Base-by-base conservation (phyloP, 2,888 invertebrate species). In the Masnerella sp. region DNA sequence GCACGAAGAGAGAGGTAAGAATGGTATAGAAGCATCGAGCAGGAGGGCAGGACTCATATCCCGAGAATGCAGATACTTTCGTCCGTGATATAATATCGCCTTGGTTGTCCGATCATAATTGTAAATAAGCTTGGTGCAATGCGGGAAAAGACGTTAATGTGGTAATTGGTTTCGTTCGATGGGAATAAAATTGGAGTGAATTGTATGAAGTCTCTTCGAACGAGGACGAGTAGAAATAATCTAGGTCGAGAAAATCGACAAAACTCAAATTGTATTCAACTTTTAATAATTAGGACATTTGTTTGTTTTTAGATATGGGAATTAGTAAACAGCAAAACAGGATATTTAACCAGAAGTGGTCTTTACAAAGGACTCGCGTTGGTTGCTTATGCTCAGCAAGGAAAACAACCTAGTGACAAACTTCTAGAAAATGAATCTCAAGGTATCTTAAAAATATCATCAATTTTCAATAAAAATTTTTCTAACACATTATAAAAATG, bases 331-430 rank as follows among this genome's bases (percentile, higher is more conserved):
- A 88, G 89, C 61, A 87, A 88, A 52, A 87, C 89, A 68, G 89
- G 89, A 15, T 85, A 87, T 62, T 84, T 91, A 5, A 89, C 88
- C 15, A 86, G 90, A 73, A 89, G 89, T 20, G 89, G 88, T 81
- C 83, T 91, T 17, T 91, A 90, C 81, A 90, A 90, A 83, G 90
- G 90, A 5, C 84, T 91, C 43, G 90, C 90, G 2, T 84, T 90
- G 40, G 87, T 90, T 38, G 90, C 89, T 2, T 90, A 90, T 86
- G 89, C 90, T 5, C 90, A 91, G 77, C 90, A 90, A 78, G 90
- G 90, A 17, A 90, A 90, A 81, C 87, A 88, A 34, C 88, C 90
- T 3, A 89, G 89, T 17, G 89, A 89, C 47, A 90, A 90, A 80
- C 83, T 90, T 8, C 86, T 90, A 77, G 90, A 90, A 78, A 90